These are phyloP conservation scores for Perognathus longimembris DNA, from an alignment of 2,113 vertebrate genomes.

Conservation along the genomic window DNA sequence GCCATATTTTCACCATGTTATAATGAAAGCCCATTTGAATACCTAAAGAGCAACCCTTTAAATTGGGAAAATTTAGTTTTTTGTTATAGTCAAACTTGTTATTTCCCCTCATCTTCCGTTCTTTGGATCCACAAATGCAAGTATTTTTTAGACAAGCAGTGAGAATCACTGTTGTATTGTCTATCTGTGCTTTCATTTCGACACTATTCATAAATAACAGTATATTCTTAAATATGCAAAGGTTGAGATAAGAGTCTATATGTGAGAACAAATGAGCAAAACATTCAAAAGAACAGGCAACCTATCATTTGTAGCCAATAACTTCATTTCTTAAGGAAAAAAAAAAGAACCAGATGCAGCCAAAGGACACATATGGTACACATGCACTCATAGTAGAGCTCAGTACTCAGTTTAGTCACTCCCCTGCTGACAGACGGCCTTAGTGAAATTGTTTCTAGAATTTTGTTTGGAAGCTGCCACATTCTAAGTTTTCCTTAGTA, in stretches of 20 bases:
- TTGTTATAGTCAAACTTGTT: not conserved
- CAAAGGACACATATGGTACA: not conserved
- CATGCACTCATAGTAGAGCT: not conserved
- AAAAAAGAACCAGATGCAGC: not conserved
- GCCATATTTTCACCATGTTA: not conserved
- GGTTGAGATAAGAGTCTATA: conserved; percentile 31
- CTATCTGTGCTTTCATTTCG: not conserved
- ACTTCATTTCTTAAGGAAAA: conserved; percentile 32
- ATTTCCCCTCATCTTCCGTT: not conserved
- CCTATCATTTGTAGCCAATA: conserved; percentile 58
- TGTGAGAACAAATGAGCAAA: not conserved
- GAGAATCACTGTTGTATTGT: not conserved
- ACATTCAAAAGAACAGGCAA: conserved; percentile 18
- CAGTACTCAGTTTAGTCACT: not conserved
- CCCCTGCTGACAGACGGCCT: not conserved
- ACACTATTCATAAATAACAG: not conserved
- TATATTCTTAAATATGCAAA: conserved; percentile 9
- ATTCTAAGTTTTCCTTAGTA: conserved; percentile 13
- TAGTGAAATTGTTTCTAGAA: conserved; percentile 37
- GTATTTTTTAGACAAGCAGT: not conserved
- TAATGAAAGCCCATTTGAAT: conserved; percentile 43
- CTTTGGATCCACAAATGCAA: not conserved
- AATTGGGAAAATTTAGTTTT: not conserved
- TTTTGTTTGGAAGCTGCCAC: conserved; percentile 29
- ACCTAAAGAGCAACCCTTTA: not conserved